Conservation (phyloP, 2,113 vertebrate genomes). For the Brachypodius melanocephalos region DNA sequence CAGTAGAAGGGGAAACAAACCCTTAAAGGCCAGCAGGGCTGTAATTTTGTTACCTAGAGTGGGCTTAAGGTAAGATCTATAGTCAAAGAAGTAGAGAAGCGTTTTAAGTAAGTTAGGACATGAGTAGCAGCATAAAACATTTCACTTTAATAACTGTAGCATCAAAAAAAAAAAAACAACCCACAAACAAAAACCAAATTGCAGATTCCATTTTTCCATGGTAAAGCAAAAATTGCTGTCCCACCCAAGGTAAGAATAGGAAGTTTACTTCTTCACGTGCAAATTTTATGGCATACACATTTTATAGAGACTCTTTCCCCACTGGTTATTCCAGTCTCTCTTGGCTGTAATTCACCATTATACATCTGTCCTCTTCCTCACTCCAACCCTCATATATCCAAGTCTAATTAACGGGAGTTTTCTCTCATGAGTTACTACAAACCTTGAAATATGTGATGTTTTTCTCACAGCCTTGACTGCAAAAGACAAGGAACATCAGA, state of each 20-base stretch:
- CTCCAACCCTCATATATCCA: background rate
- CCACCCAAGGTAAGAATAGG: background rate
- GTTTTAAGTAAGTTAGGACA: background rate
- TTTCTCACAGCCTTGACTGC: background rate
- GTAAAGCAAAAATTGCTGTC: background rate
- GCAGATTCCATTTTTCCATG: background rate
- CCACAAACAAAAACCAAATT: background rate
- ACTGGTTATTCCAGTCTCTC: background rate
- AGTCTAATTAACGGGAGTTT: background rate
- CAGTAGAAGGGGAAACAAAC: background rate
- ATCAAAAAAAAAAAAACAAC: background rate
- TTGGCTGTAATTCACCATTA: background rate
- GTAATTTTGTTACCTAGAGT: background rate
- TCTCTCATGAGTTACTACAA: background rate
- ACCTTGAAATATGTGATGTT: background rate
- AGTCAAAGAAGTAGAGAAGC: background rate
- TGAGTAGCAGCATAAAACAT: background rate
- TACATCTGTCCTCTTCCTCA: background rate
- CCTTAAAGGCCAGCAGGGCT: background rate
- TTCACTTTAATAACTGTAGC: background rate
- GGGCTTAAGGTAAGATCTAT: background rate
- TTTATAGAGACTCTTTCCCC: background rate
- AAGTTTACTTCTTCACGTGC: background rate
- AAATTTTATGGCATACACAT: accelerated
- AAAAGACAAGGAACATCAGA: background rate